Conservation (phyloP, 2,113 vertebrate species). For the Pungitius pungitius region DNA sequence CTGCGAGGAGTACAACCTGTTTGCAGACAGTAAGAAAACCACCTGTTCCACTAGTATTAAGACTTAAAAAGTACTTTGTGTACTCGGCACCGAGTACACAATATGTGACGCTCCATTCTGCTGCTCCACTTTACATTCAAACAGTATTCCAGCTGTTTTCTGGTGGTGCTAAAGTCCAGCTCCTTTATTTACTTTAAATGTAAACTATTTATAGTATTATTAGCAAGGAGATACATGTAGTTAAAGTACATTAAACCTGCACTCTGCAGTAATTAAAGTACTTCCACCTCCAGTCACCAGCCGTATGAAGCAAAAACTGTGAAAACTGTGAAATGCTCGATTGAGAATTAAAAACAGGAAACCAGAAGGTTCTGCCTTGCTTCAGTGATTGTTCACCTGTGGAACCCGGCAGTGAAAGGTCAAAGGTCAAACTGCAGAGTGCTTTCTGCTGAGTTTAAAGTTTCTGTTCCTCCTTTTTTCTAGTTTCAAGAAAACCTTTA, state of each 20-base stretch:
- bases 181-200: not conserved
- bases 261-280: not conserved
- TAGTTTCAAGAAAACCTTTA: constrained; percentile 85
- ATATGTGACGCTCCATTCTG: too few species aligned
- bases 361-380: too few species aligned
- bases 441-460: constrained; percentile 1
- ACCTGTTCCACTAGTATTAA: not conserved
- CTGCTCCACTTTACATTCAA: too few species aligned
- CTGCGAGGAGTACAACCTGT: constrained; percentile 92
- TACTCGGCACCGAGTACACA: too few species aligned
- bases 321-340: not conserved
- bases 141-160: too few species aligned
- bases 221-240: not conserved
- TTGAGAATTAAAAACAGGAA: not conserved
- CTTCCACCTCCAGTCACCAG: not conserved
- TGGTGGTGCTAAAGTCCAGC: not conserved
- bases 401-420: not conserved
- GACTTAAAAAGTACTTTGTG: too few species aligned
- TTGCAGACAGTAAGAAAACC: constrained; percentile 86
- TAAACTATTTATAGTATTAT: not conserved
- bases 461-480: constrained; percentile 68
- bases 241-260: not conserved
- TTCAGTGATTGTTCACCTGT: too few species aligned
- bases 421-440: not conserved
- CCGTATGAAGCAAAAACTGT: constrained; percentile 13